phyloP scores from a whole-genome alignment of 2,797 vertebrate genomes.

The Acanthornis magna region DNA sequence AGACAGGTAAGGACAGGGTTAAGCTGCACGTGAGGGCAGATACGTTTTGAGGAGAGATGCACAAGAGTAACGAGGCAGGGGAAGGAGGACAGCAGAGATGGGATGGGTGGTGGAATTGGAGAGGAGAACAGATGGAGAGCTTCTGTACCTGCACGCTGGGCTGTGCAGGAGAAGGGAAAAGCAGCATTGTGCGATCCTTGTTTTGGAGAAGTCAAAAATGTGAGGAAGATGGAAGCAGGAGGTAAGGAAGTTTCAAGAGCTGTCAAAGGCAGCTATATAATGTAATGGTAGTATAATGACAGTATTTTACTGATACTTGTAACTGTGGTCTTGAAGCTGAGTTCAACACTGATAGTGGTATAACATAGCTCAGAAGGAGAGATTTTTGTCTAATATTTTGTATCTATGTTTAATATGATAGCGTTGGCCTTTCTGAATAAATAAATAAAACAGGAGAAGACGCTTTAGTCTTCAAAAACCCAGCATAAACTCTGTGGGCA shows the following conservation, averaged over 20 bases:
- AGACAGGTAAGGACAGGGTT: accelerated
- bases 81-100: background rate
- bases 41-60: background rate
- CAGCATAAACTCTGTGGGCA: background rate
- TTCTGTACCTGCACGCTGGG: background rate
- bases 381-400: background rate
- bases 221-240: background rate
- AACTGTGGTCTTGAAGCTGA: background rate
- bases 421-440: background rate
- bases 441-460: background rate
- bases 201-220: background rate
- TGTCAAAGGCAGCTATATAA: background rate
- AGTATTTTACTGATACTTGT: background rate
- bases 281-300: too few relatives aligned
- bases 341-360: background rate
- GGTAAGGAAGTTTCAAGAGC: background rate
- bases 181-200: background rate
- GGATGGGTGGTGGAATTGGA: background rate
- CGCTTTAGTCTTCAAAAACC: background rate
- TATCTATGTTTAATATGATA: background rate
- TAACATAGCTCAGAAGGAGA: background rate
- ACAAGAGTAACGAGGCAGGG: background rate
- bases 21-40: background rate
- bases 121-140: background rate
- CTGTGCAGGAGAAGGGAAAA: background rate